Evolutionary conservation across 2,113 vertebrate genomes (phyloP).

Genomic region (Pachyramphus minor): DNA sequence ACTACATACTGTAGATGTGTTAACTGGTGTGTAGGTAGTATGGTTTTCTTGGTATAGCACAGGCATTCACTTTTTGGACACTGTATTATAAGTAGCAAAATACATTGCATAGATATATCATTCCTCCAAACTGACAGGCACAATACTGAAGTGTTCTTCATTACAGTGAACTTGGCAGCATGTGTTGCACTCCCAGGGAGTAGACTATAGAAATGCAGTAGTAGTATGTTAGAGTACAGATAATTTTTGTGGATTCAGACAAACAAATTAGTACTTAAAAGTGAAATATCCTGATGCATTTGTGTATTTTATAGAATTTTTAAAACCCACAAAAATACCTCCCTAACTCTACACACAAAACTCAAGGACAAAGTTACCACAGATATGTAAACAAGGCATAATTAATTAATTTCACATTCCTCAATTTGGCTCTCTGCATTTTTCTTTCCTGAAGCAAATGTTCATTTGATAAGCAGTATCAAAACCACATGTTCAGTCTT

Average conservation of each 20-base stretch:
- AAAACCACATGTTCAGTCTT: neutral
- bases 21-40: neutral
- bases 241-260: neutral
- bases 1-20: neutral
- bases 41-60: neutral
- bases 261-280: conserved; percentile 6
- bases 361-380: neutral
- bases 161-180: conserved; percentile 18
- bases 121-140: conserved; percentile 18
- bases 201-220: too few relatives aligned
- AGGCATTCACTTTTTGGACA: too few relatives aligned
- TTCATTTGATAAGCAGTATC: neutral
- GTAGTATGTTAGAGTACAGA: neutral
- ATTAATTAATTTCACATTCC: neutral
- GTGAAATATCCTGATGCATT: neutral
- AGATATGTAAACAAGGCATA: neutral
- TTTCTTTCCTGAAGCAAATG: neutral
- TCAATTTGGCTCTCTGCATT: neutral
- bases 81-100: neutral
- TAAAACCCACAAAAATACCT: too few relatives aligned
- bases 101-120: conserved; percentile 19
- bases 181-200: too few relatives aligned
- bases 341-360: neutral
- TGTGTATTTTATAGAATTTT: neutral
- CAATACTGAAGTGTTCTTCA: neutral